phyloP scores from a whole-genome alignment of 2,797 vertebrate genomes.

The Echiichthys vipera region DNA sequence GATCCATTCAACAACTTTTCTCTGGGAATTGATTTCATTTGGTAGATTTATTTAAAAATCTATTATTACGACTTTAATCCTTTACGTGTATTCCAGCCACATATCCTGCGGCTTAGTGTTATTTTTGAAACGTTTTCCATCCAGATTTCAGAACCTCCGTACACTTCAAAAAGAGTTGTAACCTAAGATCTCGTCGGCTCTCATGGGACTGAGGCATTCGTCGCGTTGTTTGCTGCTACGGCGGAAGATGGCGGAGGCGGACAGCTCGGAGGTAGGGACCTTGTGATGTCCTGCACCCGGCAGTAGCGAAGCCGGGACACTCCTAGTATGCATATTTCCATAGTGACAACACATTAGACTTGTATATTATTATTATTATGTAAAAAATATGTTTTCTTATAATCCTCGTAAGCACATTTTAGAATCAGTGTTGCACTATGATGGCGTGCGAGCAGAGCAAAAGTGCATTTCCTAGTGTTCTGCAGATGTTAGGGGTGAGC shows the following conservation, averaged over 20 bases:
- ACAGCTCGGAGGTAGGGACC: conserved; percentile 92
- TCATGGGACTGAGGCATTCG: conserved; percentile 99
- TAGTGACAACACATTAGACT: background rate
- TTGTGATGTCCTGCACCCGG: conserved; percentile 75
- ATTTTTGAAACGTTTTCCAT: conserved; percentile 29
- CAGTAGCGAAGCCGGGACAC: conserved; percentile 24
- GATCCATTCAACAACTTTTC: conserved; percentile 57
- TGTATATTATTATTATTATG: background rate
- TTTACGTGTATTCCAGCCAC: background rate
- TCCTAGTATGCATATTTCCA: background rate
- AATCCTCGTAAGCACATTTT: background rate
- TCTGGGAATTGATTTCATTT: conserved; percentile 15
- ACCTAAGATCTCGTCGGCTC: conserved; percentile 85
- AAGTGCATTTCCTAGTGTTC: conserved; percentile 26
- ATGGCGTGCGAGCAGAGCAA: conserved; percentile 8
- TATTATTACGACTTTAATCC: conserved; percentile 14
- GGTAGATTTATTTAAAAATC: background rate
- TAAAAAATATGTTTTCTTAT: background rate
- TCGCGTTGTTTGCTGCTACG: conserved; percentile 98
- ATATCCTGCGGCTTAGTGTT: background rate
- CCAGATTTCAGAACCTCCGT: background rate
- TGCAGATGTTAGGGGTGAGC: conserved; percentile 47
- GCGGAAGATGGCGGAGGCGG: conserved; percentile 99
- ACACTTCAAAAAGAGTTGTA: conserved; percentile 68
- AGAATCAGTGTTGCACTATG: background rate